Base-by-base conservation (phyloP, 1,140 invertebrate species). In the Musca vetustissima region DNA sequence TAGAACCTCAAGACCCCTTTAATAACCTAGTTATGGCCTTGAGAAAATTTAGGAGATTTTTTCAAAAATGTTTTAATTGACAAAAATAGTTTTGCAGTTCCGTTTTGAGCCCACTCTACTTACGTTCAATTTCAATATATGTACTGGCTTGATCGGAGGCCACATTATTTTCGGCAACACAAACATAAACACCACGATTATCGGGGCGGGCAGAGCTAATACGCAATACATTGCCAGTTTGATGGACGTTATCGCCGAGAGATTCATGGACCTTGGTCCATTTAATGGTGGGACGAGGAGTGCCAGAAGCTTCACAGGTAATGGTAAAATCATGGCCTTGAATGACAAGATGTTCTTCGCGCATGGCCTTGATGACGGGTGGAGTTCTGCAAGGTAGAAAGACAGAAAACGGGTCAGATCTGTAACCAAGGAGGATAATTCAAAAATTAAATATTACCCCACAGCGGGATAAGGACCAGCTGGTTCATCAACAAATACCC, bases 51-150 rank as follows among this genome's bases (percentile, higher is more conserved):
- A n/a, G n/a, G n/a, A n/a, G n/a, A n/a, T n/a, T n/a, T n/a, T n/a
- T n/a, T n/a, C n/a, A n/a, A n/a, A n/a, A n/a, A n/a, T n/a, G n/a
- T n/a, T n/a, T n/a, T n/a, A n/a, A n/a, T n/a, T n/a, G n/a, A n/a
- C n/a, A n/a, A n/a, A n/a, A n/a, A n/a, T n/a, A n/a, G n/a, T n/a
- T n/a, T n/a, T n/a, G n/a, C n/a, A n/a, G n/a, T n/a, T n/a, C n/a
- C n/a, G n/a, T n/a, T n/a, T n/a, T n/a, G n/a, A 28, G 28, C 8
- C 8, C 28, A 28, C 8, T 28, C 28, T 55, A 88, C 91, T 90
- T 85, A 93, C 94, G 87, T 86, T 95, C 94, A 72, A 98, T 91
- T 83, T 95, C 92, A 48, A 98, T 85, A 72, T 89, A 88, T 0
- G 91, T 88, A 68, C 89, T 90, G n/a, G 87, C 87, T 74, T 91